Conservation (phyloP, 1,140 invertebrate genomes). For the Hylaeus anthracinus region DNA sequence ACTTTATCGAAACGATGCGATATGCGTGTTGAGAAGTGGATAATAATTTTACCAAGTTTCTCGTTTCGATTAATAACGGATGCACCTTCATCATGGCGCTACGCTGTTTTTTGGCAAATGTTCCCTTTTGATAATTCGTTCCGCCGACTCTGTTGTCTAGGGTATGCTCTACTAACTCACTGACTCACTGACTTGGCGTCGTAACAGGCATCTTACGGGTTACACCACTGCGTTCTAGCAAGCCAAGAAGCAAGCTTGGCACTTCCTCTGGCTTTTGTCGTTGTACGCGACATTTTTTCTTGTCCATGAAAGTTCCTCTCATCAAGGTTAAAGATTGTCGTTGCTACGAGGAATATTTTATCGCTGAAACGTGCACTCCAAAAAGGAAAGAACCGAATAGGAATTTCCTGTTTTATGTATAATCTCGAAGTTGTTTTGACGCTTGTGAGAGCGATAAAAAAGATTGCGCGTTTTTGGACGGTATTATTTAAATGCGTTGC, state of each 20-base stretch:
- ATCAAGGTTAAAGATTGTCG: neutral
- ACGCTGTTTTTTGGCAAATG: slow-evolving; percentile 1
- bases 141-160: slow-evolving; percentile 18
- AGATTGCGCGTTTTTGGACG: neutral
- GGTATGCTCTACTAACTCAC: slow-evolving; percentile 51
- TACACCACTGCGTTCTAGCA: slow-evolving; percentile 6
- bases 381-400: too few species aligned
- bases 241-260: slow-evolving; percentile 16
- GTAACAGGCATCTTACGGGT: slow-evolving; percentile 40
- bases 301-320: neutral
- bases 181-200: slow-evolving; percentile 57
- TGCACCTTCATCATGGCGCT: neutral
- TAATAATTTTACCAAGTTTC: neutral
- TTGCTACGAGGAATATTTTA: neutral
- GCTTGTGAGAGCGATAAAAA: neutral
- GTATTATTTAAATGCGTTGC: neutral
- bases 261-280: slow-evolving; percentile 23
- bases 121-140: slow-evolving; percentile 16
- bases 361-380: neutral
- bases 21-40: neutral
- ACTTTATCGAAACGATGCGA: too few species aligned
- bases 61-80: neutral
- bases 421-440: neutral
- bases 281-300: slow-evolving; percentile 5
- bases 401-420: neutral